Conservation (phyloP, 1,140 invertebrate genomes). For the Oscheius sp. region DNA sequence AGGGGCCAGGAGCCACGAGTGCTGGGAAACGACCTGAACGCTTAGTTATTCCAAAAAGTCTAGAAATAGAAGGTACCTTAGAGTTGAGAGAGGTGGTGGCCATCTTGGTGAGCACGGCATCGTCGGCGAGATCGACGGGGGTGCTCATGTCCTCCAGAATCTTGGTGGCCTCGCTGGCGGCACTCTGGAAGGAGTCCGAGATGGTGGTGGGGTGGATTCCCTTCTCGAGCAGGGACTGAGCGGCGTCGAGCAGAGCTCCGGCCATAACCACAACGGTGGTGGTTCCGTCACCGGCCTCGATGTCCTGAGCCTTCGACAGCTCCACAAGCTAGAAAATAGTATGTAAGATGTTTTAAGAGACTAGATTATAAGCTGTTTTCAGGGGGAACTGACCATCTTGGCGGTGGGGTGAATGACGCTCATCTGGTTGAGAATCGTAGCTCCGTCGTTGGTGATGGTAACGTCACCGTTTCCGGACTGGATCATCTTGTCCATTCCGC, state of each 20-base stretch:
- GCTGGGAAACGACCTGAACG: constrained; percentile 84
- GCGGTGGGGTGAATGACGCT: constrained; percentile 97
- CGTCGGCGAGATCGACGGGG: constrained; percentile 81
- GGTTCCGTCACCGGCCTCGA: constrained; percentile 98
- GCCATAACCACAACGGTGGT: constrained; percentile 90
- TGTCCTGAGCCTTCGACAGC: constrained; percentile 94
- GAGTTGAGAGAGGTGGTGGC: constrained; percentile 96
- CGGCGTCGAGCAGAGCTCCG: constrained; percentile 88
- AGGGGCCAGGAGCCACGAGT: constrained; percentile 87
- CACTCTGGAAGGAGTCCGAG: constrained; percentile 91
- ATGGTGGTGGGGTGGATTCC: constrained; percentile 97
- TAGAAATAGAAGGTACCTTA: constrained; percentile 74
- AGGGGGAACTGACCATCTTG: constrained; percentile 78
- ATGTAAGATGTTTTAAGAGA: constrained; percentile 7
- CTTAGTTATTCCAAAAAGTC: neutral
- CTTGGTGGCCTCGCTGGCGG: constrained; percentile 78
- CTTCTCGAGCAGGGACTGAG: constrained; percentile 83
- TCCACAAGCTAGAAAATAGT: constrained; percentile 79
- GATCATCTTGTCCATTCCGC: constrained; percentile 99
- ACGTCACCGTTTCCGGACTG: constrained; percentile 92
- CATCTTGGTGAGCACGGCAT: constrained; percentile 82
- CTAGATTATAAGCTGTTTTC: neutral
- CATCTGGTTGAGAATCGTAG: constrained; percentile 98
- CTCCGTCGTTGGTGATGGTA: constrained; percentile 99
- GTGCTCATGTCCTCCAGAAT: constrained; percentile 81